Evolutionary conservation across 30 jellyfish, hydroid and myxozoan genomes (phyloP), one percentile per base, ranked within the genome.

Genomic region (Aurelia aurita complex sp. Pacific): DNA sequence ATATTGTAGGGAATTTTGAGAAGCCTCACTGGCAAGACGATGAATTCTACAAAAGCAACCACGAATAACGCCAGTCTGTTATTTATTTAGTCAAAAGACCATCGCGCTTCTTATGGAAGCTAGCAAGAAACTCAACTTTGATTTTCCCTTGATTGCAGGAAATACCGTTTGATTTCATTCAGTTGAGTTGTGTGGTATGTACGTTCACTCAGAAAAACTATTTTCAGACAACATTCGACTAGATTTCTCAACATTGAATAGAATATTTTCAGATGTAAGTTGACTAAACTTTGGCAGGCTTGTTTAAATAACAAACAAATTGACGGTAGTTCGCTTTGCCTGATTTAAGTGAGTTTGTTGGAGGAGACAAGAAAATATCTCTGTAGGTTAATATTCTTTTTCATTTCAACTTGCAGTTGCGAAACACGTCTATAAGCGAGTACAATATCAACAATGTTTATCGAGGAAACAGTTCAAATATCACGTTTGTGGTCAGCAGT

Each of bases 251-350:
- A 61, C 70, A 61, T 32, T 55, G 35, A 53, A 43, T 75, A 75
- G 83, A 73, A n/a, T 75, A 75, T 54, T 75, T 75, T 75, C 70
- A 53, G 74, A 75, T 17, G 69, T 63, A 12, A 46, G 57, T 46
- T 9, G 57, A 46, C 57, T 6, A 14, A 46, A 9, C 57, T 46
- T 4, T 13, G 8, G 57, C 57, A 46, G 14, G 11, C 57, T 46
- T 46, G 57, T 46, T 13, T 46, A 9, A 14, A 46, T 46, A 46
- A 46, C 57, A 46, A 46, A 0, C 8, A 46, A 14, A 46, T 46
- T 46, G 57, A 46, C 13, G 12, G 57, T 46, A 46, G 57, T 46
- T 46, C 57, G 8, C 2, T 46, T 4, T 9, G 8, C 15, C 12
- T 14, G 57, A 46, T 46, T 9, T 46, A 9, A 46, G 57, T 46